Base-by-base conservation (phyloP, 1,140 invertebrate species). In the Anthonomus grandis region DNA sequence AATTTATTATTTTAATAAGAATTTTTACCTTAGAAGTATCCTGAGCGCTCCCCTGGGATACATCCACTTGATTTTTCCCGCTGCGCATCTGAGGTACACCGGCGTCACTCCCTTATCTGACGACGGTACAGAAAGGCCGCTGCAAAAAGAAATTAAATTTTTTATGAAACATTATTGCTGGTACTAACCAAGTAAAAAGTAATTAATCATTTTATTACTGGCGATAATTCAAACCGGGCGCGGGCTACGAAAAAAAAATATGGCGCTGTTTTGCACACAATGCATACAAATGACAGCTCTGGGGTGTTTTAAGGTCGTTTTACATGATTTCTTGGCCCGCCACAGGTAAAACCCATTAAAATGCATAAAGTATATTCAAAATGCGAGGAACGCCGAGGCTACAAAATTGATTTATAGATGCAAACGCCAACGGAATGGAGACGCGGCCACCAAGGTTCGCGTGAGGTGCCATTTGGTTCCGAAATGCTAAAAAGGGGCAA, bases 1-100 rank as follows among this genome's bases (percentile, higher is more conserved):
- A n/a, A 38, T 38, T 31, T 31, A 8, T n/a, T 31, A 31, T 31
- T 8, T 31, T 31, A 42, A 8, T 34, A n/a, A n/a, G n/a, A n/a
- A n/a, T n/a, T n/a, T 17, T 37, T 85, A 68, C 48, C 79, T 77
- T 22, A 90, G 77, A 4, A 89, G 79, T 6, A 90, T 77, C 12
- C 87, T 71, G 3, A 90, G 70, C 0, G 86, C 89, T 0, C 87
- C 88, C 6, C 83, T 78, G 0, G 89, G 87, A 70, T 90, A 89
- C 49, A 81, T 70, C 89, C 89, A 90, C 2, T 77, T 76, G 0
- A 91, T 79, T 0, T 75, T 75, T 10, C 89, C 89, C 45, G 84
- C 82, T 2, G 83, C 78, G 64, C 89, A 91, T 17, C 87, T 79
- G 18, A 90, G 79, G 73, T 90, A 89, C 4, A 90, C 85, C 0